Evolutionary conservation across 2,888 invertebrate genomes (phyloP).

Genomic region (Capitulum mitella): DNA sequence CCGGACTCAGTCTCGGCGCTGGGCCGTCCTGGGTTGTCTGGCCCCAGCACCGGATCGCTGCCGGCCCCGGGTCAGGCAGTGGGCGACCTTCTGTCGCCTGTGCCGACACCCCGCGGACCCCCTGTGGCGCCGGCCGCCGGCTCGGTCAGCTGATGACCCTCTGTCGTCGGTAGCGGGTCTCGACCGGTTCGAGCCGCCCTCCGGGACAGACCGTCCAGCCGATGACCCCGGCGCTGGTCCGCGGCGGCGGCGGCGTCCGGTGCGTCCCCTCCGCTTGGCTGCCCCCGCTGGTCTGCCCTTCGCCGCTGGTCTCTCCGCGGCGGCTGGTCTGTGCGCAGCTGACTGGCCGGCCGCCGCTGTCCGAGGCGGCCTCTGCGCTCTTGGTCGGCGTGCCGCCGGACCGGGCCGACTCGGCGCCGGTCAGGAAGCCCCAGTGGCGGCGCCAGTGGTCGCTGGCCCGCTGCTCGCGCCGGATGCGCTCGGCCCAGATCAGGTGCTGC

Average conservation of each 20-base stretch:
- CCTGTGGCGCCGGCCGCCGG: too few species aligned
- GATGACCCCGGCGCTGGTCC: conserved; percentile 28
- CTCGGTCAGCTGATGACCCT: conserved; percentile 26
- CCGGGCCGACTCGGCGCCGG: neutral
- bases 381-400: neutral
- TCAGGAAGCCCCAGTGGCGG: neutral
- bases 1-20: too few species aligned
- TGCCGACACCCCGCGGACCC: too few species aligned
- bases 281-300: neutral
- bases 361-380: neutral
- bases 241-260: neutral
- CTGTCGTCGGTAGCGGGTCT: neutral
- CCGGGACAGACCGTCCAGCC: neutral
- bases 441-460: neutral
- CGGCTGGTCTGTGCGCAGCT: too few species aligned
- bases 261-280: neutral
- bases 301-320: neutral
- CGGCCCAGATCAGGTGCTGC: neutral
- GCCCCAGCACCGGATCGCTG: too few species aligned
- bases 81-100: too few species aligned
- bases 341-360: neutral
- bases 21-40: too few species aligned
- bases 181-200: neutral
- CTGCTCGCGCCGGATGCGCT: neutral
- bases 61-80: too few species aligned